Percentiles rank a stretch among this genome's conserved stretches.
Conservation (phyloP, 2,797 vertebrate genomes). For the Pangasius macronema region DNA sequence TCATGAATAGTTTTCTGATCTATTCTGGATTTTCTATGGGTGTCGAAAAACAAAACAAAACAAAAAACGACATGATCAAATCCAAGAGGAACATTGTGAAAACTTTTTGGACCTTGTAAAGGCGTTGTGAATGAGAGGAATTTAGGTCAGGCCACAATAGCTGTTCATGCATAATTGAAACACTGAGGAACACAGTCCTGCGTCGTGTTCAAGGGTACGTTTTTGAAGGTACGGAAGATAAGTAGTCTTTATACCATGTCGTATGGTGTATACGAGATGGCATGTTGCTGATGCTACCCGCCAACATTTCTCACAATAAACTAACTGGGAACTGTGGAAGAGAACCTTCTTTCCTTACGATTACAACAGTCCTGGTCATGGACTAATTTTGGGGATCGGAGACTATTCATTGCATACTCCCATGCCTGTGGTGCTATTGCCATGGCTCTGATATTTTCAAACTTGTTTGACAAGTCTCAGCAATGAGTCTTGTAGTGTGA, state of each 20-base stretch:
- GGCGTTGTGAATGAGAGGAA: conserved; percentile 69
- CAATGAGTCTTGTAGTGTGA: not conserved
- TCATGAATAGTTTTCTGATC: conserved; percentile 38
- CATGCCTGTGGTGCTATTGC: no score
- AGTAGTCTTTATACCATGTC: no score
- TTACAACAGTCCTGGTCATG: not conserved
- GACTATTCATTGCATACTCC: not conserved
- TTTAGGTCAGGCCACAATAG: conserved; percentile 76
- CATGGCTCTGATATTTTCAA: not conserved
- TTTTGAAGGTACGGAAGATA: no score
- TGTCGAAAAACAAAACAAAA: not conserved
- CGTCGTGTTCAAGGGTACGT: no score
- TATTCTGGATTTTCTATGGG: not conserved
- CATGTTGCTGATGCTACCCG: not conserved
- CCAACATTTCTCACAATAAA: not conserved
- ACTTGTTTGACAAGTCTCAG: no score
- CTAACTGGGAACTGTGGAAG: not conserved
- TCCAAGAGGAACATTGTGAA: conserved; percentile 63
- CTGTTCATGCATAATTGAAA: conserved; percentile 40
- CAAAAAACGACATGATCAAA: conserved; percentile 16
- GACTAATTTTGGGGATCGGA: not conserved
- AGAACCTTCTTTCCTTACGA: not conserved
- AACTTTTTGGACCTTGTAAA: conserved; percentile 65
- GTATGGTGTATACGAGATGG: no score
- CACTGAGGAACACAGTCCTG: not conserved